Conservation (phyloP, 2,113 vertebrate species). For the Andinoacara biseriatus region DNA sequence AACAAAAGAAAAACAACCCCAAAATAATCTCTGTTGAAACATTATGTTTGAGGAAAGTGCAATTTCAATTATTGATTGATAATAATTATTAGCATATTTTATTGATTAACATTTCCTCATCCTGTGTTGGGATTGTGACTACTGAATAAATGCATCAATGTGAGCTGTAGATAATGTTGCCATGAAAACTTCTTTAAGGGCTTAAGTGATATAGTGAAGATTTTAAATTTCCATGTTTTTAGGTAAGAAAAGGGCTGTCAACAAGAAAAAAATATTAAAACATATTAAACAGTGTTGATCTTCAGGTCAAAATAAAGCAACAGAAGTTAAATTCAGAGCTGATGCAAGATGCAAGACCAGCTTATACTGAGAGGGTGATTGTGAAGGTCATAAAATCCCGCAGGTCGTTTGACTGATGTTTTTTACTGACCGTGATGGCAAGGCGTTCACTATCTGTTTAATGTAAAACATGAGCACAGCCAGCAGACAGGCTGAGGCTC, state of each 20-base stretch:
- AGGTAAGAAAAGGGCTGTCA: background rate
- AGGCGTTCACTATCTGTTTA: slow-evolving; percentile 68
- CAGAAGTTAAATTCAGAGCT: background rate
- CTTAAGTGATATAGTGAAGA: background rate
- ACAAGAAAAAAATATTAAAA: background rate
- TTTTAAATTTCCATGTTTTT: background rate
- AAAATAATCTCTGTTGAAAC: background rate
- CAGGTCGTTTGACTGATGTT: slow-evolving; percentile 66
- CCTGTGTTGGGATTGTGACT: background rate
- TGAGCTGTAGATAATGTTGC: background rate
- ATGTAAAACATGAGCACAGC: slow-evolving; percentile 72
- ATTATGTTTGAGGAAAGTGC: background rate
- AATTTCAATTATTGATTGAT: background rate
- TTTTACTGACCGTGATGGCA: slow-evolving; percentile 42
- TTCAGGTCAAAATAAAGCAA: background rate
- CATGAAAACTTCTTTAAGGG: background rate
- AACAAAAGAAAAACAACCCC: background rate
- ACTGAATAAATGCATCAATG: background rate
- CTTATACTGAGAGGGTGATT: slow-evolving; percentile 17
- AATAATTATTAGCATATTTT: background rate
- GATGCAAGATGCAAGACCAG: slow-evolving; percentile 2
- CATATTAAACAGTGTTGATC: background rate
- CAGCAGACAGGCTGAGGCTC: slow-evolving; percentile 25
- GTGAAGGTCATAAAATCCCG: slow-evolving; percentile 55
- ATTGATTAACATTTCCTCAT: background rate